phyloP scores from a whole-genome alignment of 2,113 vertebrate species.

The Cathartes aura region DNA sequence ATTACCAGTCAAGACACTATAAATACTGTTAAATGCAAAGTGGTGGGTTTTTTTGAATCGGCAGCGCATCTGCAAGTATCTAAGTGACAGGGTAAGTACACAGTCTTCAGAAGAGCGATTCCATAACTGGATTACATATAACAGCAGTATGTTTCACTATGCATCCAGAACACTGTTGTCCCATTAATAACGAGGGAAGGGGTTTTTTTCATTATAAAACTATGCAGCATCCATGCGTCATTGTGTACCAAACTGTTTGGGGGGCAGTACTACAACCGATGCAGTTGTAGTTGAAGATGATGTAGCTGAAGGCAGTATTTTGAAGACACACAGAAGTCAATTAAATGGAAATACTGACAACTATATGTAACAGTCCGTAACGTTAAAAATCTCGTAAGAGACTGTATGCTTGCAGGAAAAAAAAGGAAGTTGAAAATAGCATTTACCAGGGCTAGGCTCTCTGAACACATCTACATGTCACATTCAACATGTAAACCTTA shows the following conservation, averaged over 20 bases:
- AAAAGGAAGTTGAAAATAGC: background rate
- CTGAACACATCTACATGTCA: background rate
- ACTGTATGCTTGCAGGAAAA: background rate
- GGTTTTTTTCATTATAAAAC: background rate
- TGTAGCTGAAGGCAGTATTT: background rate
- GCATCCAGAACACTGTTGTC: background rate
- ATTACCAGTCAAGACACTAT: background rate
- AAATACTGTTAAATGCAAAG: background rate
- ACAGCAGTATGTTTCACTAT: background rate
- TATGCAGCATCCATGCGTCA: background rate
- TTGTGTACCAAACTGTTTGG: background rate
- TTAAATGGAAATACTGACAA: background rate
- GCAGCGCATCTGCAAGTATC: background rate
- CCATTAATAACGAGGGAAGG: background rate
- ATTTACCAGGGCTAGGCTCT: background rate
- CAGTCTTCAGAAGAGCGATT: background rate
- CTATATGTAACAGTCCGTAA: background rate
- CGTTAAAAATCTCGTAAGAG: background rate
- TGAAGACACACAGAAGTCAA: background rate
- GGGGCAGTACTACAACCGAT: background rate
- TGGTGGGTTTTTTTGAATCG: background rate
- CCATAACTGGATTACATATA: background rate
- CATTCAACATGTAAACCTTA: background rate
- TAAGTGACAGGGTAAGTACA: background rate
- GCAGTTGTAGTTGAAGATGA: no score